A percentile compares a stretch with the other conserved stretches of the same genome.
Evolutionary conservation across 2,797 vertebrate genomes (phyloP).

Genomic region (Eulemur coronatus): DNA sequence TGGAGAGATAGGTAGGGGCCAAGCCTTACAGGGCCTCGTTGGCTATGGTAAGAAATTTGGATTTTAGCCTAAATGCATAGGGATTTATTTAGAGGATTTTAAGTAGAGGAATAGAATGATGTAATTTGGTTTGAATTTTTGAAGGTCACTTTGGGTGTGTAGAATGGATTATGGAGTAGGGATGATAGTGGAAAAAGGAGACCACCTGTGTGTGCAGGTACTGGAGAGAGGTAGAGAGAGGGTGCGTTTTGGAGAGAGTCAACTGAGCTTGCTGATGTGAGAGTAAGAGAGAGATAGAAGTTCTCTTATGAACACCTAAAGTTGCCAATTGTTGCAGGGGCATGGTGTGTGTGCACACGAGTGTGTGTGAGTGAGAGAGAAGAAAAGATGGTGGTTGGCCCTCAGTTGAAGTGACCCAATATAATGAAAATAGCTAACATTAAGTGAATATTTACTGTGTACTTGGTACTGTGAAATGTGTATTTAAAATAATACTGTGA

Average conservation of each 20-base stretch:
- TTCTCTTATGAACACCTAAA: neutral
- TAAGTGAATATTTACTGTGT: neutral
- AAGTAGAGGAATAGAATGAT: neutral
- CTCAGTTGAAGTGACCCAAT: neutral
- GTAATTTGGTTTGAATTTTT: neutral
- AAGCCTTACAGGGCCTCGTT: neutral
- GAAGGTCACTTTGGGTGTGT: neutral
- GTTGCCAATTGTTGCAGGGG: neutral
- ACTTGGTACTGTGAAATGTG: neutral
- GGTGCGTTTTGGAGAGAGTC: neutral
- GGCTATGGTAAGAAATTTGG: neutral
- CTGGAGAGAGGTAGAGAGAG: neutral
- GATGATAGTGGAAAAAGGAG: neutral
- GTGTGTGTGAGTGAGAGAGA: too few species aligned
- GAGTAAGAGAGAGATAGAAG: neutral
- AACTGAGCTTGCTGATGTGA: neutral
- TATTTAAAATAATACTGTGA: neutral
- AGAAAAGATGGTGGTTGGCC: neutral
- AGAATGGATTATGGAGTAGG: neutral
- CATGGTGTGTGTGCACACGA: neutral
- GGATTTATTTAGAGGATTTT: neutral
- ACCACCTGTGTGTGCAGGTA: neutral
- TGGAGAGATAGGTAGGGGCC: neutral
- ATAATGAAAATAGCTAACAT: neutral
- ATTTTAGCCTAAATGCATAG: constrained; percentile 8